A percentile compares a stretch with the other conserved stretches of the same genome.
Conservation (phyloP, 35 echinoderm and acorn worm species). For the Nesometra sesokonis region DNA sequence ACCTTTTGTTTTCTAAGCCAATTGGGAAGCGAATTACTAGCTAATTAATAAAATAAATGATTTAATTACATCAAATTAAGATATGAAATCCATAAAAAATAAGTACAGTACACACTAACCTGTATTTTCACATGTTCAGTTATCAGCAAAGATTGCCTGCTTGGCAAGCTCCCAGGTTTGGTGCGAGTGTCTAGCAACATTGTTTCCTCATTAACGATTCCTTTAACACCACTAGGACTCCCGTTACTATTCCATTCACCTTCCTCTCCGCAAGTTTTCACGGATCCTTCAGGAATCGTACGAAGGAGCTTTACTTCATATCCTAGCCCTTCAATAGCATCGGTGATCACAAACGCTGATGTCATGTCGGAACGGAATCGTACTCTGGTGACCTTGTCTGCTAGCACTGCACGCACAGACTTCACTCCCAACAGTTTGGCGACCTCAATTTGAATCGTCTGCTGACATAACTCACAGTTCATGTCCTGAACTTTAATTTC, state of each 20-base stretch:
- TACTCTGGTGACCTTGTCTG: neutral
- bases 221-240: neutral
- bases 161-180: neutral
- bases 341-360: neutral
- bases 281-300: neutral
- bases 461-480: neutral
- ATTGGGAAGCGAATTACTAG: too few species aligned
- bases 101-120: neutral
- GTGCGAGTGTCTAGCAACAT: neutral
- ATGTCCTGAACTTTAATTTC: neutral
- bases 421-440: neutral
- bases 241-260: neutral
- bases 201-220: neutral
- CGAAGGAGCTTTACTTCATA: neutral
- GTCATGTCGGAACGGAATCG: neutral
- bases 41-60: too few species aligned
- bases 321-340: neutral
- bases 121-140: neutral
- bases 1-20: too few species aligned
- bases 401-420: neutral
- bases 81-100: too few species aligned
- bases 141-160: neutral
- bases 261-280: neutral
- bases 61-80: too few species aligned
- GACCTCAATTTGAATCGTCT: neutral